Conservation (phyloP, 1,140 invertebrate species). For the Brachionus rotundiformis region DNA sequence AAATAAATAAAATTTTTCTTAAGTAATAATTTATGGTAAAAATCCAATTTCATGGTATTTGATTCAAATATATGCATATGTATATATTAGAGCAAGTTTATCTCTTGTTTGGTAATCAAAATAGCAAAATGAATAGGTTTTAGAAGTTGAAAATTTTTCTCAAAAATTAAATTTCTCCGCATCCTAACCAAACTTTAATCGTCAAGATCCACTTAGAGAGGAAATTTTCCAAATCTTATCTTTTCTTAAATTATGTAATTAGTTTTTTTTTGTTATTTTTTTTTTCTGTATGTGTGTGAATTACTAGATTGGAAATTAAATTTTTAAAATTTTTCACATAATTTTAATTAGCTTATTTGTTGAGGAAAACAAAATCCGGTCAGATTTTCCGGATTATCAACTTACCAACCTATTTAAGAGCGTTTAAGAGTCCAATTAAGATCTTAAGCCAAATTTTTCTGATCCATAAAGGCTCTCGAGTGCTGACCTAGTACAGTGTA, state of each 20-base stretch:
- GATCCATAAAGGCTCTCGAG: not conserved
- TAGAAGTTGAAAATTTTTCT: not conserved
- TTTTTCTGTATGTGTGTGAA: too few species aligned
- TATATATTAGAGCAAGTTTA: not conserved
- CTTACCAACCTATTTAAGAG: not conserved
- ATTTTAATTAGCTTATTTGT: not conserved
- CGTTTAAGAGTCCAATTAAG: not conserved
- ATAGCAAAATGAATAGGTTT: not conserved
- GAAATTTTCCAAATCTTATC: not conserved
- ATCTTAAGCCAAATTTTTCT: not conserved
- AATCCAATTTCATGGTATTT: conserved; percentile 9
- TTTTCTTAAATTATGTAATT: not conserved
- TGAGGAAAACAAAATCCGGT: conserved; percentile 11
- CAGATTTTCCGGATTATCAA: not conserved
- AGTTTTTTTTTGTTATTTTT: not conserved
- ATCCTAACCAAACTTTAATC: not conserved
- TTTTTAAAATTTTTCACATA: not conserved
- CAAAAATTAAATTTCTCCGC: not conserved
- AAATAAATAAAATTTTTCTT: not conserved
- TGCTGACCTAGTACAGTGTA: not conserved
- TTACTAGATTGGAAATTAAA: not conserved
- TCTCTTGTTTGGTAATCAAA: not conserved
- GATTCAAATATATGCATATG: not conserved
- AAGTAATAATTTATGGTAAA: not conserved
- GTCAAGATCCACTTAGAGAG: not conserved